phyloP scores from a whole-genome alignment of 2,113 vertebrate genomes.

The Mesoclemmys tuberculata region DNA sequence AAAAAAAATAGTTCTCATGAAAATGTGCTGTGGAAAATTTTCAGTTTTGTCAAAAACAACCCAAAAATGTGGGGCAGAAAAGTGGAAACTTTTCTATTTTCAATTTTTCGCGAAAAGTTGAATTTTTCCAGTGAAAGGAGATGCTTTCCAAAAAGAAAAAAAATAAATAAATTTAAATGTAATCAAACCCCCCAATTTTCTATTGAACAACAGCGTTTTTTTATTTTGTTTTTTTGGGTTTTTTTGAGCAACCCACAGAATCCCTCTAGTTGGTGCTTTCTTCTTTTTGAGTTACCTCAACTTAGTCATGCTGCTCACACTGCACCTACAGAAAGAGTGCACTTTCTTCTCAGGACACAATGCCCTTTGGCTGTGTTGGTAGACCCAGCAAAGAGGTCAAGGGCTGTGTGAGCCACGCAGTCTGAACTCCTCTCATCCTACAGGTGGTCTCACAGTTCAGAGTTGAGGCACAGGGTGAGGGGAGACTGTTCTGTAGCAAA shows the following conservation, averaged over 20 bases:
- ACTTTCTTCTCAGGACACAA: rapidly evolving
- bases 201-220: not conserved
- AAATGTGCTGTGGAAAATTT: not conserved
- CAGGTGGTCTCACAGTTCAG: not conserved
- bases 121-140: not conserved
- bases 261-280: rapidly evolving
- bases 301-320: not conserved
- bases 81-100: not conserved
- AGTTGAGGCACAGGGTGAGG: rapidly evolving
- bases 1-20: not conserved
- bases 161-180: no score
- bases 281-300: not conserved
- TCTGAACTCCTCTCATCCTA: not conserved
- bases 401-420: rapidly evolving
- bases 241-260: not conserved
- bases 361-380: rapidly evolving
- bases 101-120: not conserved
- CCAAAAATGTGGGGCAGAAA: rapidly evolving
- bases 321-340: not conserved
- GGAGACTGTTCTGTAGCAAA: not conserved
- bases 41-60: not conserved
- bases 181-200: not conserved
- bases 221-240: no score
- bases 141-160: not conserved
- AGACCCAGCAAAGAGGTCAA: not conserved